Base-by-base conservation (phyloP, 2,113 vertebrate species). In the Brachypodius melanocephalos region DNA sequence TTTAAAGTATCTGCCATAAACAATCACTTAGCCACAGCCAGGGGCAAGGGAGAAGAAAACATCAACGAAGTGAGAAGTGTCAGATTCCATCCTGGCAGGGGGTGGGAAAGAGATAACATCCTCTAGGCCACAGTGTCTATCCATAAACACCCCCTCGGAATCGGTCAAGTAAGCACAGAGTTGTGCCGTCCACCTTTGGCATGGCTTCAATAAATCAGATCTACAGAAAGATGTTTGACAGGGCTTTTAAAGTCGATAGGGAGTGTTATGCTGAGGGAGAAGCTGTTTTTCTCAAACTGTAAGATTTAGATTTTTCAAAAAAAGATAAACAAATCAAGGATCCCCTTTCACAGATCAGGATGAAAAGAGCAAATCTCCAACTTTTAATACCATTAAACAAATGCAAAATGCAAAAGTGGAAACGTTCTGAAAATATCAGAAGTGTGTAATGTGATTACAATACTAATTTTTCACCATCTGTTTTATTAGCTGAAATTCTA, bases 91-190 rank as follows among this genome's bases (percentile, higher is more conserved):
- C 67, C 80, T 97, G 96, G 94, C 91, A 96, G 96, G 96, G 94
- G 94, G 94, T 91, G 95, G 93, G 86, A 97, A 96, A 96, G 95
- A 5, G 95, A 97, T 97, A 97, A 97, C 95, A 96, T 95, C 95
- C 91, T 90, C 75, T 96, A 89, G 90, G 89, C 89, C 91, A 85
- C 85, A 95, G 72, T 66, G 71, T 85, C 82, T 95, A 78, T 36
- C 85, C 48, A 88, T 95, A 97, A 97, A 97, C 95, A 93, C 68
- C 51, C 83, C 10, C 72, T 97, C 83, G 89, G 82, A 95, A 86
- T 84, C 43, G 77, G 90, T 95, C 96, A 95, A 95, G 91, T 86
- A 96, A 93, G 93, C 79, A 43, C 26, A 52, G 95, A 93, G 52
- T 76, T 91, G 74, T 71, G 62, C 32, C 59, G 71, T 88, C 90